phyloP scores from a whole-genome alignment of 2,113 vertebrate genomes.

The Ursus arctos region DNA sequence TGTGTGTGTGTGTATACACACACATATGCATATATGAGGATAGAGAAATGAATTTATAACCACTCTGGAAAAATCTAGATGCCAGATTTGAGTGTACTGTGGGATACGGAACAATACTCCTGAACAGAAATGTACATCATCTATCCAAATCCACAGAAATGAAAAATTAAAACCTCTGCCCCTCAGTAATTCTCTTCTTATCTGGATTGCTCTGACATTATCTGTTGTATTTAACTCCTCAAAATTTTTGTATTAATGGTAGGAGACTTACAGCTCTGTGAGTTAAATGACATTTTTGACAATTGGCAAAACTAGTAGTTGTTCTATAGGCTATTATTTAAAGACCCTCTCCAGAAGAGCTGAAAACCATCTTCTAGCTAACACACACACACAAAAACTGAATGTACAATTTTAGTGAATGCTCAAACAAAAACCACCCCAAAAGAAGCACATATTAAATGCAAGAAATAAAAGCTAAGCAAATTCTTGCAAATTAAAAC shows the following conservation, averaged over 20 bases:
- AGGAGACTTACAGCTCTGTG: not conserved
- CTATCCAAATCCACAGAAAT: conserved; percentile 37
- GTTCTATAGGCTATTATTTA: conserved; percentile 63
- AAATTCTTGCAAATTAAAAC: conserved; percentile 89
- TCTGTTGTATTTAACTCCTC: not conserved
- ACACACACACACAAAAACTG: not conserved
- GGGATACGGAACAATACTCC: not conserved
- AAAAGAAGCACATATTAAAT: conserved; percentile 83
- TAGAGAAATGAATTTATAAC: not conserved
- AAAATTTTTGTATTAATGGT: conserved; percentile 39
- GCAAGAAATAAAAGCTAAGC: conserved; percentile 88
- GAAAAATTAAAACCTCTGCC: not conserved
- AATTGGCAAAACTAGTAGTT: conserved; percentile 70
- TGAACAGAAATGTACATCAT: not conserved
- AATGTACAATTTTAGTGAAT: conserved; percentile 82
- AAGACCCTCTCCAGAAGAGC: conserved; percentile 68
- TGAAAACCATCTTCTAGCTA: conserved; percentile 83
- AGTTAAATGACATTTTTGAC: conserved; percentile 66
- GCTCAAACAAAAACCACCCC: conserved; percentile 37
- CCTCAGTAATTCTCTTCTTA: not conserved
- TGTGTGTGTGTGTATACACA: not conserved
- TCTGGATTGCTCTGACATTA: not conserved
- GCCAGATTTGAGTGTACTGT: not conserved
- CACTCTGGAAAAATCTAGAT: not conserved
- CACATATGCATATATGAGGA: not conserved